Evolutionary conservation across 2,797 vertebrate genomes (phyloP).

Genomic region (Poliocrania exsul): DNA sequence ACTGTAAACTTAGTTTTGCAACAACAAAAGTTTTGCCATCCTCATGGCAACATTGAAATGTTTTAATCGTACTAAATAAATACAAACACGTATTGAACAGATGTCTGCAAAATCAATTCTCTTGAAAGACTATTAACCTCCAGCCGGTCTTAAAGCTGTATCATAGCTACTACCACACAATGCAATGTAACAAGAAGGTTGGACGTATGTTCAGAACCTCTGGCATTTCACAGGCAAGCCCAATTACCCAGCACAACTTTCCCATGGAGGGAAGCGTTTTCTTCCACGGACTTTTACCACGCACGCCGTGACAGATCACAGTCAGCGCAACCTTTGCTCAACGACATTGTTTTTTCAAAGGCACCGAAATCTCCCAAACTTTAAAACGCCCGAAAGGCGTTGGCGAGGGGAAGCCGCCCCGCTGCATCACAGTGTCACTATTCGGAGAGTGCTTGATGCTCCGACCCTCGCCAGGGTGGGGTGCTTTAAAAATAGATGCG

Average conservation of each 20-base stretch:
- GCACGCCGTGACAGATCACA: background rate
- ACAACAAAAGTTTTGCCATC: background rate
- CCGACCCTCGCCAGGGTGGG: conserved; percentile 46
- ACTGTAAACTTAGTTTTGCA: background rate
- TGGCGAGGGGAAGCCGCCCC: background rate
- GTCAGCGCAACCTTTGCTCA: conserved; percentile 26
- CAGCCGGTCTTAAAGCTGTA: background rate
- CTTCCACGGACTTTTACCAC: background rate
- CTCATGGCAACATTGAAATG: background rate
- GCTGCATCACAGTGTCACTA: background rate
- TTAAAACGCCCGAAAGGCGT: conserved; percentile 12
- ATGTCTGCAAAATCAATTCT: background rate
- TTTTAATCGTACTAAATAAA: background rate
- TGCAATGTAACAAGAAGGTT: background rate
- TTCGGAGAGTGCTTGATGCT: conserved; percentile 7
- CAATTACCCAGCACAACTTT: background rate
- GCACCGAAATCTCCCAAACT: conserved; percentile 20
- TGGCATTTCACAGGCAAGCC: background rate
- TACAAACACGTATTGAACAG: background rate
- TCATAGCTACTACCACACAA: background rate
- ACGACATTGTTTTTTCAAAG: background rate
- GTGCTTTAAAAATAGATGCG: conserved; percentile 58
- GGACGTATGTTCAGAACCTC: background rate
- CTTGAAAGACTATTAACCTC: background rate
- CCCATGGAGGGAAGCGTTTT: background rate